Evolutionary conservation across 2,797 vertebrate genomes (phyloP), one percentile per base, ranked within the genome.

Genomic region (Pseudochirops cupreus): DNA sequence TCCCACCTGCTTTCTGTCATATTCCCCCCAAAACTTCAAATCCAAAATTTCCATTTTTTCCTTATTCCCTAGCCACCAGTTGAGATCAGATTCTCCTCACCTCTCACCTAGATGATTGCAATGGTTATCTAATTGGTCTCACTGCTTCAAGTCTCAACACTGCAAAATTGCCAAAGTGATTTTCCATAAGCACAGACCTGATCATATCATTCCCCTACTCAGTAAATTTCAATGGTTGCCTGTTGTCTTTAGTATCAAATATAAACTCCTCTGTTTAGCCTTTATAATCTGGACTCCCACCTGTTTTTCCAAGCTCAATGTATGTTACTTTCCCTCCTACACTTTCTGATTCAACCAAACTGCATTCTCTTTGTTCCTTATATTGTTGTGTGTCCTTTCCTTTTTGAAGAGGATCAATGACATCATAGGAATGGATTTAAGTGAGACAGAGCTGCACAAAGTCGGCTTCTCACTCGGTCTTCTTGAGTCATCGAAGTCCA

Each of bases 41-140:
- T 56, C 52, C 52, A 92, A 53, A 54, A 93, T 95, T 94, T 89
- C 94, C 52, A 74, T 58, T 95, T 74, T 91, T 54, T 74, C 91
- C 24, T 46, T 46, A 87, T 50, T 87, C 74, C 10, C 39, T 18
- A 91, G 46, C 87, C 29, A 90, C 4, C 39, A 87, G 46, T 7
- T 82, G 50, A 50, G 39, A 9, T 87, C 74, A 87, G 39, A 87
- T 87, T 87, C 39, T 82, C 21, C n/a, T 53, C 28, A 54, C 13
- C 1, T n/a, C 33, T 46, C 21, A 87, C n/a, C 29, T 57, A 91
- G 54, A 62, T 94, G 56, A 56, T 56, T 94, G 59, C 39, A 94
- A 26, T 26, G 74, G 39, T 82, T 21, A 21, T 87, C 39, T 87
- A 87, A 46, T 46, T 82, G 74, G 74, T 87, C 39, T 87, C 39